phyloP scores from a whole-genome alignment of 1,140 invertebrate genomes.

The Heliconius hermathena region DNA sequence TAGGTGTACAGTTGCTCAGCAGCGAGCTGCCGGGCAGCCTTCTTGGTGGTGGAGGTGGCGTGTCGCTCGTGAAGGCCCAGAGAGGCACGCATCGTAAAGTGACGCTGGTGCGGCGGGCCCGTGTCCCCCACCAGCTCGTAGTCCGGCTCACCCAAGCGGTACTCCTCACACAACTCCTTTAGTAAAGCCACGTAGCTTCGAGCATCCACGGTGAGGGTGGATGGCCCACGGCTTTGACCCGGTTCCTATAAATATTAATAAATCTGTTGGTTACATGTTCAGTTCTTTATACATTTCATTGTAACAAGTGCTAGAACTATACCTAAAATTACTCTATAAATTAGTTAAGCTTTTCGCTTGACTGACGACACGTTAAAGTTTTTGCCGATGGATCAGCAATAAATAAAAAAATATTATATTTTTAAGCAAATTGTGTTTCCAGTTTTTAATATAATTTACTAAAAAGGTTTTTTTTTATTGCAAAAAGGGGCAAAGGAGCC shows the following conservation, averaged over 20 bases:
- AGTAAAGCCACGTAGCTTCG: slow-evolving; percentile 63
- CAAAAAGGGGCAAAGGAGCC: too few relatives aligned
- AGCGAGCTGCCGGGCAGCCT: slow-evolving; percentile 64
- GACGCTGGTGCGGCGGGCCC: slow-evolving; percentile 67
- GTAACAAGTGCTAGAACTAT: too few relatives aligned
- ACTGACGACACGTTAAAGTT: too few relatives aligned
- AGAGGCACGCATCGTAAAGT: slow-evolving; percentile 57
- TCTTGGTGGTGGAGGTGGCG: slow-evolving; percentile 66
- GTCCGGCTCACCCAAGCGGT: slow-evolving; percentile 48
- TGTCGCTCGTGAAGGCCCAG: slow-evolving; percentile 55
- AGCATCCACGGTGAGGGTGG: slow-evolving; percentile 25
- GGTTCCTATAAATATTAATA: slow-evolving; percentile 10
- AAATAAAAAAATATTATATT: too few relatives aligned
- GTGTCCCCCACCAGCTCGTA: slow-evolving; percentile 66
- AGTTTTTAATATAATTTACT: too few relatives aligned
- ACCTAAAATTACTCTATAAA: too few relatives aligned
- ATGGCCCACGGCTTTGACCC: neutral
- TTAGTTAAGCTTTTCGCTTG: too few relatives aligned
- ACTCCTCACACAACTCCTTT: slow-evolving; percentile 67
- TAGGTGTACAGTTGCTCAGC: slow-evolving; percentile 66
- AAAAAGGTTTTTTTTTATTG: too few relatives aligned
- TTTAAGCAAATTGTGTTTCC: too few relatives aligned
- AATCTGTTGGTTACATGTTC: too few relatives aligned
- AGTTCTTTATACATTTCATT: neutral
- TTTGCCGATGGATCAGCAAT: too few relatives aligned